A percentile compares a stretch with the other conserved stretches of the same genome.
These are phyloP conservation scores for Coranthus polyacanthus DNA, from an alignment of 2,797 vertebrate species.

Conservation along the genomic window DNA sequence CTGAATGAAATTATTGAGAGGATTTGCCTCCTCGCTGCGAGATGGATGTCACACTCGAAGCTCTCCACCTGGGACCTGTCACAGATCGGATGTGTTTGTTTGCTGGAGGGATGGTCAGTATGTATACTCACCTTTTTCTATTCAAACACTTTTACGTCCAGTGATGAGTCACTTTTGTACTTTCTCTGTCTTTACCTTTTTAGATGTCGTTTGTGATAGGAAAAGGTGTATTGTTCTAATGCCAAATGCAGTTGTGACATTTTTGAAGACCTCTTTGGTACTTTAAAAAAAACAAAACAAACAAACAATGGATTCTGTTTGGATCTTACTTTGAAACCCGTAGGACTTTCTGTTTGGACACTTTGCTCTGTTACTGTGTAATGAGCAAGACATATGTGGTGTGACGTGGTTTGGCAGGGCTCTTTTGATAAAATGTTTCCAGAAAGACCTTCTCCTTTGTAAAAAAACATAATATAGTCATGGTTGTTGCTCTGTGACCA, in stretches of 20 bases:
- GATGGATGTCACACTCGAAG: constrained; percentile 1
- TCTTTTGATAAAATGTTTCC: constrained; percentile 21
- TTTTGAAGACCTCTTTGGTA: constrained; percentile 40
- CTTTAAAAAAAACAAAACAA: constrained; percentile 39
- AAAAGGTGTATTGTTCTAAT: constrained; percentile 54
- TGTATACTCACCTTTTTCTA: constrained; percentile 48
- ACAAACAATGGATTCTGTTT: constrained; percentile 42
- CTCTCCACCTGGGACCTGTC: constrained; percentile 11
- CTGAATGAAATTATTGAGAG: constrained; percentile 23
- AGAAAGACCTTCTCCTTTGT: constrained; percentile 2
- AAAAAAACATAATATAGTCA: constrained; percentile 2
- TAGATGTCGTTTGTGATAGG: constrained; percentile 51
- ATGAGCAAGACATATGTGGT: constrained; percentile 48
- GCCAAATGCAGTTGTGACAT: constrained; percentile 49
- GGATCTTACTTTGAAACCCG: constrained; percentile 47
- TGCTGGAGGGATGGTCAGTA: constrained; percentile 17
- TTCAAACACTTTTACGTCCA: constrained; percentile 41
- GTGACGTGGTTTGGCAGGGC: constrained; percentile 6
- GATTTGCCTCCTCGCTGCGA: constrained; percentile 1
- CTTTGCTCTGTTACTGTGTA: constrained; percentile 75
- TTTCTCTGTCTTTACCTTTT: constrained; percentile 40
- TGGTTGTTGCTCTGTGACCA: constrained; percentile 7
- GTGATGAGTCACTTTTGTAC: constrained; percentile 57
- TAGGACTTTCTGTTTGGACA: constrained; percentile 33
- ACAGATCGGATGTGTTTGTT: constrained; percentile 9